Evolutionary conservation across 2,888 invertebrate species (phyloP), one percentile per base, ranked within the genome.

Genomic region (Drosophila nr. perissopoda): DNA sequence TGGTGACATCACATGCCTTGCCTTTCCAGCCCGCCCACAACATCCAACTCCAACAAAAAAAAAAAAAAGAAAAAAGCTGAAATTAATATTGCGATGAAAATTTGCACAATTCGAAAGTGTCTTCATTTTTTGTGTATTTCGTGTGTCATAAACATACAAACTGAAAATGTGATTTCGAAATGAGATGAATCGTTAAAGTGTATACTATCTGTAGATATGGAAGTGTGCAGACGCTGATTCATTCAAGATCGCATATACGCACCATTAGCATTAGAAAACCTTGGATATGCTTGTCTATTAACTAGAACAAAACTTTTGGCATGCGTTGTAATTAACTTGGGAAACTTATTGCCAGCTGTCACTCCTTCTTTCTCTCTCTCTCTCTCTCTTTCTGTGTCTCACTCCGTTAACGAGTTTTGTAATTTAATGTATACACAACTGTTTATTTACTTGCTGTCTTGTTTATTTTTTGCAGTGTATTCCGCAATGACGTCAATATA

Each of bases 241-340:
- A 88, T 64, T 68, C 61, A 68, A 82, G 76, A 83, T 80, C 72
- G 68, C 60, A 73, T 49, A 89, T 89, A 91, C 91, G 74, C 84
- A 91, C 91, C 92, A 81, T 90, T 87, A 83, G 82, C 88, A 84
- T 80, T 88, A 79, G 84, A 91, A 91, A 91, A 91, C 91, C 91
- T 90, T 84, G 72, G 66, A 72, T 73, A 58, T 51, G 70, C 53
- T 76, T 65, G 59, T 54, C 69, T n/a, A 66, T 67, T 73, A 71
- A 69, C 68, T 78, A 69, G 73, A 78, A 82, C 82, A 78, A 80
- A 77, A 21, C 67, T 73, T 73, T 69, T 67, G 60, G 76, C 73
- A 49, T 78, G 74, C 82, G 73, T 70, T 45, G 81, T 62, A 70
- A 78, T 70, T 69, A 71, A 68, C 59, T 70, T 71, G 52, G 45